phyloP scores from a whole-genome alignment of 2,797 vertebrate genomes.

The Muscicapa comitata region DNA sequence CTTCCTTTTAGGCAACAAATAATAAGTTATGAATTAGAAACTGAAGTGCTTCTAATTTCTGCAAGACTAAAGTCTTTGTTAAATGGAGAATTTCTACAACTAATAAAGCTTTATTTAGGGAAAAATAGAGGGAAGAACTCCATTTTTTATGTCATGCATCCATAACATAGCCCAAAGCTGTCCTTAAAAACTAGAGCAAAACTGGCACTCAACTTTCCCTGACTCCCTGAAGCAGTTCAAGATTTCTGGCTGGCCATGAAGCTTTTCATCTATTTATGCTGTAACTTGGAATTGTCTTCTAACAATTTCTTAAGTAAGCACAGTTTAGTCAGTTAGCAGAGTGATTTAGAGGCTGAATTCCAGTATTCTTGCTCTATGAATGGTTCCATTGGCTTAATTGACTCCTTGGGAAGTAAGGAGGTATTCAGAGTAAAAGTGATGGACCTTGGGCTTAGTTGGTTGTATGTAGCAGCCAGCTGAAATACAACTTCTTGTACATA shows the following conservation, averaged over 20 bases:
- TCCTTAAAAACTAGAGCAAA: background rate
- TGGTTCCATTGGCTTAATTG: conserved; percentile 6
- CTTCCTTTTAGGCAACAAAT: background rate
- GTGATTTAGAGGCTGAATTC: conserved; percentile 15
- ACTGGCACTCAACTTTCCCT: background rate
- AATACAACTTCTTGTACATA: background rate
- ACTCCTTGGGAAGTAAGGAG: conserved; percentile 9
- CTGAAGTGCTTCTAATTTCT: background rate
- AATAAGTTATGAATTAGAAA: background rate
- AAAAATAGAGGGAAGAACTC: background rate
- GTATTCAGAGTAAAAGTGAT: background rate
- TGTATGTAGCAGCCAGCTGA: background rate
- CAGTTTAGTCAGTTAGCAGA: background rate
- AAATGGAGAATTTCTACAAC: background rate
- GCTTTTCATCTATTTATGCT: background rate
- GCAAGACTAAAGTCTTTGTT: background rate
- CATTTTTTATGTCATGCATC: background rate
- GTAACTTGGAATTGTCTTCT: background rate
- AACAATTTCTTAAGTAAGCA: background rate
- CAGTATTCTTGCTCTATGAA: background rate
- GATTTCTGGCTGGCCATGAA: background rate
- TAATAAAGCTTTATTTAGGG: background rate
- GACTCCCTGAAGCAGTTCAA: background rate
- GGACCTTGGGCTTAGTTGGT: background rate
- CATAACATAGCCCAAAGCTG: background rate